phyloP scores from a whole-genome alignment of 2,113 vertebrate genomes.

The Apteryx owenii region DNA sequence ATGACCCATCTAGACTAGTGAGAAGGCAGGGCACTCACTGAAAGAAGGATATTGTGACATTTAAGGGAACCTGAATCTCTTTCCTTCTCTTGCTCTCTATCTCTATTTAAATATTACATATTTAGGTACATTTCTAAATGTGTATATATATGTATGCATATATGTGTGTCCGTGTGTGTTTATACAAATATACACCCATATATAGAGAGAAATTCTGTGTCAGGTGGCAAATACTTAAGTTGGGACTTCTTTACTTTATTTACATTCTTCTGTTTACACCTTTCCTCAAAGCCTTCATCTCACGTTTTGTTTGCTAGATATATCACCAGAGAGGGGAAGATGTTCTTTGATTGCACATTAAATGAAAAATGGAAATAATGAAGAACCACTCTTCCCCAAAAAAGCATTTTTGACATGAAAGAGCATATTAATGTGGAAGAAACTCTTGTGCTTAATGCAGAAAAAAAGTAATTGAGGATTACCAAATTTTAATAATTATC shows the following conservation, averaged over 20 bases:
- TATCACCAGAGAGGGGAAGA: background rate
- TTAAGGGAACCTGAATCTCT: background rate
- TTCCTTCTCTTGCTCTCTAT: background rate
- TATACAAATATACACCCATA: background rate
- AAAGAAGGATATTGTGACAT: background rate
- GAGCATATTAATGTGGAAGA: background rate
- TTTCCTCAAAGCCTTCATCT: background rate
- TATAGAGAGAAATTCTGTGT: background rate
- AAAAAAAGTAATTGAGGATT: background rate
- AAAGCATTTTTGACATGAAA: background rate
- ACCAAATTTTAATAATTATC: background rate
- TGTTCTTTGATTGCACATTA: background rate
- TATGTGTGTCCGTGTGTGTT: background rate
- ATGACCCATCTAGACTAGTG: background rate
- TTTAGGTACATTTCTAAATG: background rate
- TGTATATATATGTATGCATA: background rate
- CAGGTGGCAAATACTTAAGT: background rate
- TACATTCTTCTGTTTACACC: background rate
- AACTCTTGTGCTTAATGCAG: background rate
- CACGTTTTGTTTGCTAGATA: background rate
- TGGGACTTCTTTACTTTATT: background rate
- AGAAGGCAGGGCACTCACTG: background rate
- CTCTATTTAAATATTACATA: fast-evolving
- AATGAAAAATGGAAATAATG: background rate
- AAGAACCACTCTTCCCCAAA: background rate